phyloP scores from a whole-genome alignment of 2,797 vertebrate genomes.

The Poecilia gillii region DNA sequence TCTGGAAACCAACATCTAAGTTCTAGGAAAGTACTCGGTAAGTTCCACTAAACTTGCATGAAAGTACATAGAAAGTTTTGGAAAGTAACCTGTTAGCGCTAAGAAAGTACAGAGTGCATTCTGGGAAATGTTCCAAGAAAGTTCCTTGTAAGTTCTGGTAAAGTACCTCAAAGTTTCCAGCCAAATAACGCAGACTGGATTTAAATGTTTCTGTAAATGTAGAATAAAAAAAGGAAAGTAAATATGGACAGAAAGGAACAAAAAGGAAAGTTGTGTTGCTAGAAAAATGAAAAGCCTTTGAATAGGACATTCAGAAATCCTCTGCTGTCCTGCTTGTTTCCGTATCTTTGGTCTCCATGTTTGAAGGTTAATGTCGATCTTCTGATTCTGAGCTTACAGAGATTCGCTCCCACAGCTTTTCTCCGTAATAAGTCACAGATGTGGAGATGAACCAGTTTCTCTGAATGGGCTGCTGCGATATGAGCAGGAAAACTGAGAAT shows the following conservation, averaged over 20 bases:
- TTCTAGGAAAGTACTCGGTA: neutral
- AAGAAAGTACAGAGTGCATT: neutral
- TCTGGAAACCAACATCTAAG: neutral
- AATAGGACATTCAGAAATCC: neutral
- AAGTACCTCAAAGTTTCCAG: neutral
- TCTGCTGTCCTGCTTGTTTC: neutral
- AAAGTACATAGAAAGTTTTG: neutral
- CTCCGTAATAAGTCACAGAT: neutral
- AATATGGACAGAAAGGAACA: neutral
- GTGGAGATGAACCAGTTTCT: slow-evolving; percentile 5
- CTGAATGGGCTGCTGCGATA: neutral
- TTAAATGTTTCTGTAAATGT: neutral
- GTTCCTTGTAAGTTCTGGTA: neutral
- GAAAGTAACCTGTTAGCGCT: neutral
- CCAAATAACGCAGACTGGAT: neutral
- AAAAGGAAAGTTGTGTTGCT: neutral
- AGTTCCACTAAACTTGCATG: neutral
- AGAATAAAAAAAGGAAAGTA: neutral
- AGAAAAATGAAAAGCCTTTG: neutral
- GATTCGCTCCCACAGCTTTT: neutral
- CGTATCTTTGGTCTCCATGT: neutral
- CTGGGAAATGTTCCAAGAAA: neutral
- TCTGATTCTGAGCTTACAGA: neutral
- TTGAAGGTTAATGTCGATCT: neutral
- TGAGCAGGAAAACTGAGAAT: neutral